These are phyloP conservation scores for Drosophila acutilabella DNA, from an alignment of 2,888 invertebrate species.

Conservation along the genomic window DNA sequence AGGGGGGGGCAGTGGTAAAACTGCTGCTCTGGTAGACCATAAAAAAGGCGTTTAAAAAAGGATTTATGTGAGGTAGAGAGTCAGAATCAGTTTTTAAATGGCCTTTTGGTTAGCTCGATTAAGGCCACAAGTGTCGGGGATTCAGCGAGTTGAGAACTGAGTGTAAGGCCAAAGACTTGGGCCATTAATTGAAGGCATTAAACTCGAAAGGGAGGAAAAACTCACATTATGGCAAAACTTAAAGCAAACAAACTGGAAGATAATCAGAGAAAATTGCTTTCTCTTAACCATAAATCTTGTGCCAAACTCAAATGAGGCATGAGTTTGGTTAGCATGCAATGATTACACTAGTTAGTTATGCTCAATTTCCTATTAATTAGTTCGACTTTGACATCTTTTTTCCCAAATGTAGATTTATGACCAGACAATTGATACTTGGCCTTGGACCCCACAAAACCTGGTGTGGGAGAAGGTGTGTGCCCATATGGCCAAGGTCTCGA, in stretches of 20 bases:
- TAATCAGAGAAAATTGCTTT: slow-evolving; percentile 4
- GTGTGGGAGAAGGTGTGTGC: slow-evolving; percentile 60
- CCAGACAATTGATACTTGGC: slow-evolving; percentile 64
- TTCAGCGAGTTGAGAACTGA: slow-evolving; percentile 16
- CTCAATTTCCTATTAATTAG: slow-evolving; percentile 72
- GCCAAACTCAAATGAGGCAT: slow-evolving; percentile 50
- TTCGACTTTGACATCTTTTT: slow-evolving; percentile 49
- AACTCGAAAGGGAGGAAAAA: slow-evolving; percentile 12
- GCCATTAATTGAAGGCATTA: slow-evolving; percentile 54
- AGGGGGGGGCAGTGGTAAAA: background rate
- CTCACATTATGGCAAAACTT: slow-evolving; percentile 38
- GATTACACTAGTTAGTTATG: slow-evolving; percentile 72
- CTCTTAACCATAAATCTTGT: slow-evolving; percentile 50
- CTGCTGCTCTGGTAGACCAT: slow-evolving; percentile 58
- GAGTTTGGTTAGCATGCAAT: slow-evolving; percentile 36
- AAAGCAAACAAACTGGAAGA: slow-evolving; percentile 1
- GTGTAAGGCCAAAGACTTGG: slow-evolving; percentile 35
- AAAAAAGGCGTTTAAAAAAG: slow-evolving; percentile 83
- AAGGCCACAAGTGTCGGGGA: slow-evolving; percentile 55
- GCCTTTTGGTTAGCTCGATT: slow-evolving; percentile 76
- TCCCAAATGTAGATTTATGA: slow-evolving; percentile 66
- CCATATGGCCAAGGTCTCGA: slow-evolving; percentile 66
- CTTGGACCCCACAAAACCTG: slow-evolving; percentile 9
- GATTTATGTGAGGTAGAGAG: slow-evolving; percentile 76
- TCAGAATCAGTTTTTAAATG: slow-evolving; percentile 58